Evolutionary conservation across 2,888 invertebrate genomes (phyloP), one percentile per base, ranked within the genome.

Genomic region (Beris chalybata): DNA sequence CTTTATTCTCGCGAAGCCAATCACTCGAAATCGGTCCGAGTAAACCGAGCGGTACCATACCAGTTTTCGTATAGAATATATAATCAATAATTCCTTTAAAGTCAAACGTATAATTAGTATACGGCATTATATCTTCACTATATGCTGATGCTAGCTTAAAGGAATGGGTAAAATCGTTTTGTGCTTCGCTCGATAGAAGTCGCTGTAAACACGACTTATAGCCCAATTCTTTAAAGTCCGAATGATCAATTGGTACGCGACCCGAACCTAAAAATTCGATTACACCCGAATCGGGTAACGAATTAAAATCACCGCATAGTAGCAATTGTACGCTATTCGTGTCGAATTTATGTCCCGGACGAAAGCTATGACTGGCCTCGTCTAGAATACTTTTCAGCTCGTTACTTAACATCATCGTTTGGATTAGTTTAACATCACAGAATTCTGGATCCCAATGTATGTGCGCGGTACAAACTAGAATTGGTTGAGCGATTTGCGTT

Each of bases 371-470:
- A 71, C 90, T 89, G 44, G 92, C 91, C 79, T 94, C 93, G 76
- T 95, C 93, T 71, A 94, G 84, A 70, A 96, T 93, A 70, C 87
- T 85, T 76, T 92, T 89, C 73, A 99, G 84, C 81, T 98, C 97
- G 79, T 95, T 92, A 83, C 95, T 92, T 73, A 99, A 83, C 97
- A 99, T 97, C 93, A 98, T 97, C 44, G 97, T 96, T 83, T 99
- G 99, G 72, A 99, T 97, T 55, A 99, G 86, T 82, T 99, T 99
- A 56, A 99, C 99, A 83, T 99, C 99, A 80, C 97, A 97, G 83
- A 91, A 98, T 83, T 99, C 97, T 0, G 99, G 99, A 85, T 99
- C 98, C 99, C 99, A 99, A 82, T 99, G 98, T 74, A 99, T 95
- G 83, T 99, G 99, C 44, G 98, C 97, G 38, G 97, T 99, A 81